Conservation (phyloP, 1,140 invertebrate species). For the Hirudo medicinalis region DNA sequence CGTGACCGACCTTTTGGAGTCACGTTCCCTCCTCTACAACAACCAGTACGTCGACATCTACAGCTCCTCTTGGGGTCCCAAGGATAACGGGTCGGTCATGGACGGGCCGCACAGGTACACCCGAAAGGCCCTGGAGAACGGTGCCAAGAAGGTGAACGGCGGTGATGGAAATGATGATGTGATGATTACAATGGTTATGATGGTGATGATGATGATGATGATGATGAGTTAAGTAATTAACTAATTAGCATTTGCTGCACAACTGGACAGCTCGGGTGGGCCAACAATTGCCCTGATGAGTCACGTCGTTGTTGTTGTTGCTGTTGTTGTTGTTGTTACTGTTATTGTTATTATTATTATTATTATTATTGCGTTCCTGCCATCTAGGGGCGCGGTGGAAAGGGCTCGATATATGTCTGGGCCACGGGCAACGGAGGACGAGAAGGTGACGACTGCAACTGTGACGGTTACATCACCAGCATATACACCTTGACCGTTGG, state of each 20-base stretch:
- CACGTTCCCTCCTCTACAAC: constrained; percentile 30
- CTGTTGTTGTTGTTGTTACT: no score
- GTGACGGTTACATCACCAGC: constrained; percentile 43
- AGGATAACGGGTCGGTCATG: constrained; percentile 37
- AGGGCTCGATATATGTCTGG: constrained; percentile 43
- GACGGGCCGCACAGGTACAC: constrained; percentile 36
- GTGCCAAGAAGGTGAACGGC: constrained; percentile 32
- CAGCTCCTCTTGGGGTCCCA: constrained; percentile 43
- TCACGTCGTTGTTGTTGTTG: no score
- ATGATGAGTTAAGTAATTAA: neutral
- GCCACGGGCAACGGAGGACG: constrained; percentile 44
- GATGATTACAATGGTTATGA: neutral
- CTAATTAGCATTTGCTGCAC: no score
- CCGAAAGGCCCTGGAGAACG: constrained; percentile 32
- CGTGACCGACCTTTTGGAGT: constrained; percentile 37
- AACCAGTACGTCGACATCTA: constrained; percentile 38
- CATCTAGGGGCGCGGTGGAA: constrained; percentile 38
- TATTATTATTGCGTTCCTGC: neutral
- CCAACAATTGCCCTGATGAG: no score
- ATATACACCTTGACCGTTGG: constrained; percentile 40
- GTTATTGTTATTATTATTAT: neutral
- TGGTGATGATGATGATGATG: neutral
- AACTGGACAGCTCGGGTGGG: no score
- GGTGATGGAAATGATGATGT: neutral
- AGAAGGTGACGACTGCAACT: constrained; percentile 40